phyloP scores from a whole-genome alignment of 2,888 invertebrate species.

The Lasioglossum marginatum region DNA sequence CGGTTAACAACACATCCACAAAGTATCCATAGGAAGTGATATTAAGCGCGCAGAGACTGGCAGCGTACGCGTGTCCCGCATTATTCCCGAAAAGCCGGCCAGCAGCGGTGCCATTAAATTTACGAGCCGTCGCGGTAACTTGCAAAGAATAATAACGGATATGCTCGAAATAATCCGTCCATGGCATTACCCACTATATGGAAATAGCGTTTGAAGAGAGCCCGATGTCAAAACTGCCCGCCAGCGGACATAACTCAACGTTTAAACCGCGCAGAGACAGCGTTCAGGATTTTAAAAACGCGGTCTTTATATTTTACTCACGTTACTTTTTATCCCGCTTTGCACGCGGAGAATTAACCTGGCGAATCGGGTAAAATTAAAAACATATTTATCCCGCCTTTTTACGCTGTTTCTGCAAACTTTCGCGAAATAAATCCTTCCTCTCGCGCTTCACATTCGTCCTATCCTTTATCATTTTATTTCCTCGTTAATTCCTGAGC shows the following conservation, averaged over 20 bases:
- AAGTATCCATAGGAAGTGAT: constrained; percentile 29
- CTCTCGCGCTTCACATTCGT: background rate
- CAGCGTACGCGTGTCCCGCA: constrained; percentile 33
- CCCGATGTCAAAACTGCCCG: constrained; percentile 58
- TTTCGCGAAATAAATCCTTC: background rate
- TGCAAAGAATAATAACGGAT: constrained; percentile 61
- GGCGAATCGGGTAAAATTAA: constrained; percentile 17
- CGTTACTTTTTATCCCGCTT: constrained; percentile 15
- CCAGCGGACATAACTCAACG: constrained; percentile 51
- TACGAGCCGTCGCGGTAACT: constrained; percentile 61
- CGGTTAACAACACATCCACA: constrained; percentile 9
- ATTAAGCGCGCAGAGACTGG: constrained; percentile 38
- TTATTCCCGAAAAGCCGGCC: constrained; percentile 37
- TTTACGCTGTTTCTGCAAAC: background rate
- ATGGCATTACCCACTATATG: constrained; percentile 54
- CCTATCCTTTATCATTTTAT: background rate
- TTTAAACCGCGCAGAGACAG: constrained; percentile 30
- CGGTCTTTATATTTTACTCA: constrained; percentile 40
- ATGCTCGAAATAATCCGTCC: constrained; percentile 59
- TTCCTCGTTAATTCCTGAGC: background rate
- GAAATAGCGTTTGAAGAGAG: constrained; percentile 60
- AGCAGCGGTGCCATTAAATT: constrained; percentile 47
- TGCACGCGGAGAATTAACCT: no score
- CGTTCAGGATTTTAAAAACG: constrained; percentile 38
- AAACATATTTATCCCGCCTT: background rate